Evolutionary conservation across 2,888 invertebrate genomes (phyloP).

Genomic region (Nebria salina): DNA sequence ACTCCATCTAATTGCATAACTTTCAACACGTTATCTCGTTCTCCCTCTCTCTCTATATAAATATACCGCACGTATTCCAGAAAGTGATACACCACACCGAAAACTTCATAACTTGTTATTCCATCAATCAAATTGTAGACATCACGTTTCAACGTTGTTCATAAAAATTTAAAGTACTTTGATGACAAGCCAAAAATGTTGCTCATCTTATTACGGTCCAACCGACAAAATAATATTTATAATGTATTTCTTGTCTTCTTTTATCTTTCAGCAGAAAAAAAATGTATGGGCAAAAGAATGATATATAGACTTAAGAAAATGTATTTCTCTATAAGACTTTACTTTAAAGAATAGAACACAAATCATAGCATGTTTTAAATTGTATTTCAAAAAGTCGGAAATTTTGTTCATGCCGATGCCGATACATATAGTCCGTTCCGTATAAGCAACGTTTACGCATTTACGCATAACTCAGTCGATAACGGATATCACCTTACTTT

Average conservation of each 20-base stretch:
- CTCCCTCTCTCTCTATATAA: not conserved
- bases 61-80: conserved; percentile 4
- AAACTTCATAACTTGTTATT: conserved; percentile 20
- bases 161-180: conserved; percentile 20
- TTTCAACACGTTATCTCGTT: not conserved
- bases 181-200: conserved; percentile 17
- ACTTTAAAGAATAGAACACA: conserved; percentile 1
- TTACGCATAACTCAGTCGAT: too few relatives aligned
- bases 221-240: not conserved
- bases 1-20: not conserved
- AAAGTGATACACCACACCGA: conserved; percentile 19
- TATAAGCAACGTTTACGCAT: too few relatives aligned
- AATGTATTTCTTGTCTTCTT: not conserved
- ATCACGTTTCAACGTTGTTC: conserved; percentile 16
- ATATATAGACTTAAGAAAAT: not conserved
- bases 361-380: not conserved
- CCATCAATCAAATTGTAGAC: conserved; percentile 24
- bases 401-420: not conserved
- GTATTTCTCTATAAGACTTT: not conserved
- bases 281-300: not conserved
- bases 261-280: not conserved
- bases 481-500: too few relatives aligned
- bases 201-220: not conserved
- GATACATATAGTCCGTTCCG: too few relatives aligned
- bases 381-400: not conserved